Conservation (phyloP, 2,113 vertebrate species). For the Apodemus speciosus region DNA sequence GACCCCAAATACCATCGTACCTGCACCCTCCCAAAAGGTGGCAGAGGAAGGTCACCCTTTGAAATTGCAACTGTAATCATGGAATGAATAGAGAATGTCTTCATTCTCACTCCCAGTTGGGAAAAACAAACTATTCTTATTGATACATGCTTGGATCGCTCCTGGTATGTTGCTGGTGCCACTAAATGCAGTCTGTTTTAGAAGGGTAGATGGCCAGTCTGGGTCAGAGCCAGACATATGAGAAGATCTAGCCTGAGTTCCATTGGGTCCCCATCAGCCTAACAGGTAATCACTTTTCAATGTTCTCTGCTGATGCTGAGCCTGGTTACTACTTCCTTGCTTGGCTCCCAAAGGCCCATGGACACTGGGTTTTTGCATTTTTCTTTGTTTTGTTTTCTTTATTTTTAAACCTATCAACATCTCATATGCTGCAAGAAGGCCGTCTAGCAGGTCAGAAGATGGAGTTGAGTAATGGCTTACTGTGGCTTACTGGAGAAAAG, state of each 20-base stretch:
- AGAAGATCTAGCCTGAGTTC: background rate
- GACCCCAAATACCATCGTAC: accelerated
- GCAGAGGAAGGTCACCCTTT: background rate
- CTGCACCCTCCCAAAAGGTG: background rate
- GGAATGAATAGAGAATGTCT: background rate
- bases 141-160: background rate
- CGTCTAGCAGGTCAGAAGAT: accelerated
- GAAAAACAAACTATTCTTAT: background rate
- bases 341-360: background rate
- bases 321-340: background rate
- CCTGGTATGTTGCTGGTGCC: too few relatives aligned
- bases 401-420: background rate
- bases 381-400: background rate
- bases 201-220: background rate
- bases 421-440: accelerated
- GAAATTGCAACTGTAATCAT: background rate
- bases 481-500: background rate
- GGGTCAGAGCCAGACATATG: accelerated
- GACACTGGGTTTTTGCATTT: background rate
- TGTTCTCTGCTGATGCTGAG: accelerated
- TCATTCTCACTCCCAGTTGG: background rate
- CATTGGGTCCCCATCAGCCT: background rate
- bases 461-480: too few relatives aligned
- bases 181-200: background rate
- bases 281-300: too few relatives aligned